A percentile compares a stretch with the other conserved stretches of the same genome.
Evolutionary conservation across 1,140 invertebrate genomes (phyloP).

Genomic region (Meloidogyne hapla): DNA sequence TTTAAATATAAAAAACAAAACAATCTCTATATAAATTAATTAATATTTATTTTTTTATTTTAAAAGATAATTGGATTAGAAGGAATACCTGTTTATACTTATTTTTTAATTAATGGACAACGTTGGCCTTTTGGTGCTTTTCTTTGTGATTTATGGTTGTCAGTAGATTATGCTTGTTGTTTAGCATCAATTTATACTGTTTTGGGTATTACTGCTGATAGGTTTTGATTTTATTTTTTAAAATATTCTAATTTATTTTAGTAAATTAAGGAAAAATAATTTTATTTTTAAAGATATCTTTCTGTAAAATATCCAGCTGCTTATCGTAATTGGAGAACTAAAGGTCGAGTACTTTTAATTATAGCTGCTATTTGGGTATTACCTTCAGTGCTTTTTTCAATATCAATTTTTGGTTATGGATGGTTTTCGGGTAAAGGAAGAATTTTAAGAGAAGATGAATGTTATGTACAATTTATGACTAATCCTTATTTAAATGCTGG

Average conservation of each 20-base stretch:
- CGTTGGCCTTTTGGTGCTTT: conserved; percentile 91
- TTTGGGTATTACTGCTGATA: conserved; percentile 93
- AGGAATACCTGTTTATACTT: conserved; percentile 73
- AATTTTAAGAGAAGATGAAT: conserved; percentile 81
- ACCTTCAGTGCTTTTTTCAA: conserved; percentile 91
- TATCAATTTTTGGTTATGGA: conserved; percentile 98
- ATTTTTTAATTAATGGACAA: conserved; percentile 82
- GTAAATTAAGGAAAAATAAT: too few species aligned
- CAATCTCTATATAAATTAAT: neutral
- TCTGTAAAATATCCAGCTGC: conserved; percentile 97
- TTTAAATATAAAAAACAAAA: too few species aligned
- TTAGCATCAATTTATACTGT: conserved; percentile 96
- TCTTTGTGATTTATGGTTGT: conserved; percentile 95
- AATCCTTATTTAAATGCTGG: conserved; percentile 74
- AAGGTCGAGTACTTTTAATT: conserved; percentile 83
- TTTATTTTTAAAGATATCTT: conserved; percentile 73
- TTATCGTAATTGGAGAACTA: conserved; percentile 94
- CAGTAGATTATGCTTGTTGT: conserved; percentile 84
- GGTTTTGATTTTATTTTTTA: conserved; percentile 63
- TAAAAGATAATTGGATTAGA: conserved; percentile 75
- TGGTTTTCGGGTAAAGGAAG: conserved; percentile 84
- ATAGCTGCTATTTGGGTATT: conserved; percentile 77
- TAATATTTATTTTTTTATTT: neutral
- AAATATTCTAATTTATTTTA: too few species aligned
- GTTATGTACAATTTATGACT: conserved; percentile 91